phyloP scores from a whole-genome alignment of 92 coral and sea anemone species.

The Heliopora coerulea region DNA sequence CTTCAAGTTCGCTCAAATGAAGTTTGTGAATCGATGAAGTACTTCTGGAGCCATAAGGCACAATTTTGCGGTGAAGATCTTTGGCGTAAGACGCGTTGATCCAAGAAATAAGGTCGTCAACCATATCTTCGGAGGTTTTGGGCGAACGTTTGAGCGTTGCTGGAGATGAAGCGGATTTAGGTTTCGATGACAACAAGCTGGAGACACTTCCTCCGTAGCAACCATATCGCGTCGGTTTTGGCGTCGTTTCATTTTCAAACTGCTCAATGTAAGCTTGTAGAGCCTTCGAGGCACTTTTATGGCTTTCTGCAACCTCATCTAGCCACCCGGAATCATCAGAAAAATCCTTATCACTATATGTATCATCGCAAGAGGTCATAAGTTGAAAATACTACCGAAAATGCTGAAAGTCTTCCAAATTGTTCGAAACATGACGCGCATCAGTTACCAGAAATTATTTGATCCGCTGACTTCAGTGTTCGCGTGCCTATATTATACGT shows the following conservation, averaged over 20 bases:
- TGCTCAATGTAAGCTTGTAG: conserved; percentile 87
- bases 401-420: neutral
- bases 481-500: neutral
- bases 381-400: neutral
- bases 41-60: conserved; percentile 69
- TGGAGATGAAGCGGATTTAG: conserved; percentile 74
- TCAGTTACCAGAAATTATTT: neutral
- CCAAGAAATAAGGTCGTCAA: conserved; percentile 85
- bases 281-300: conserved; percentile 66
- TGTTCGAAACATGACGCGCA: neutral
- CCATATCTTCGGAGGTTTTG: conserved; percentile 69
- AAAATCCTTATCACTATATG: neutral
- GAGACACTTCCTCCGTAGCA: conserved; percentile 60
- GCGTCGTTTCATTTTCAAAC: conserved; percentile 64
- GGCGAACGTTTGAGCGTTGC: conserved; percentile 62
- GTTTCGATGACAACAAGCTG: conserved; percentile 82
- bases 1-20: conserved; percentile 8
- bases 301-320: neutral
- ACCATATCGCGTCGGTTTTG: conserved; percentile 42
- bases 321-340: neutral
- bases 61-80: conserved; percentile 68
- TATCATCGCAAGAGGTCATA: neutral
- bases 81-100: conserved; percentile 80
- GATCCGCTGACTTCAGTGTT: neutral
- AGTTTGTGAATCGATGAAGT: neutral